These are phyloP conservation scores for Napeogenes sylphis DNA, from an alignment of 2,888 invertebrate genomes.

Conservation along the genomic window DNA sequence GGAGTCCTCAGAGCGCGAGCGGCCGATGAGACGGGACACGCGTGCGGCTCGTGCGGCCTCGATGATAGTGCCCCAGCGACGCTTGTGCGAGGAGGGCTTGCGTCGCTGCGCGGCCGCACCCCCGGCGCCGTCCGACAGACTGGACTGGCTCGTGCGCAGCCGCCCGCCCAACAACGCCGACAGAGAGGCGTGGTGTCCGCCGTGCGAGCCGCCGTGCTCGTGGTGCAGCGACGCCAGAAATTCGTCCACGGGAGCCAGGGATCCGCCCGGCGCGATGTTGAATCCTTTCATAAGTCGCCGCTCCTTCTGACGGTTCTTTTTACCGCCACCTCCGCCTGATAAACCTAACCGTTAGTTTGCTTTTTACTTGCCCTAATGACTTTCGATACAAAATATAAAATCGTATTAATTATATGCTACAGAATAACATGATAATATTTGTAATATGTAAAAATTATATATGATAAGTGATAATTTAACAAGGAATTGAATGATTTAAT, in stretches of 20 bases:
- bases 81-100: slow-evolving; percentile 80
- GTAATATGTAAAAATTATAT: too few relatives aligned
- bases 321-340: slow-evolving; percentile 87
- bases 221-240: slow-evolving; percentile 86
- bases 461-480: too few relatives aligned
- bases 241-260: slow-evolving; percentile 86
- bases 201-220: slow-evolving; percentile 65
- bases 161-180: slow-evolving; percentile 82
- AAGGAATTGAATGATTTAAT: neutral
- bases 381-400: too few relatives aligned
- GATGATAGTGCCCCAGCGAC: slow-evolving; percentile 90
- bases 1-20: slow-evolving; percentile 89
- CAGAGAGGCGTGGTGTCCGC: slow-evolving; percentile 70
- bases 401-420: neutral
- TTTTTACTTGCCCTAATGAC: slow-evolving; percentile 2
- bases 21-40: slow-evolving; percentile 87
- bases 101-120: slow-evolving; percentile 58
- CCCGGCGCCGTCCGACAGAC: slow-evolving; percentile 54
- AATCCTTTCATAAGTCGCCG: slow-evolving; percentile 95
- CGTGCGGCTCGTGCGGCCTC: slow-evolving; percentile 90
- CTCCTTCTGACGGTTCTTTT: slow-evolving; percentile 95
- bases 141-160: slow-evolving; percentile 55
- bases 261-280: slow-evolving; percentile 86
- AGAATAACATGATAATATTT: neutral
- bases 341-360: slow-evolving; percentile 12